These are phyloP conservation scores for Sebastes diaconus DNA, from an alignment of 2,797 vertebrate species.

Conservation along the genomic window DNA sequence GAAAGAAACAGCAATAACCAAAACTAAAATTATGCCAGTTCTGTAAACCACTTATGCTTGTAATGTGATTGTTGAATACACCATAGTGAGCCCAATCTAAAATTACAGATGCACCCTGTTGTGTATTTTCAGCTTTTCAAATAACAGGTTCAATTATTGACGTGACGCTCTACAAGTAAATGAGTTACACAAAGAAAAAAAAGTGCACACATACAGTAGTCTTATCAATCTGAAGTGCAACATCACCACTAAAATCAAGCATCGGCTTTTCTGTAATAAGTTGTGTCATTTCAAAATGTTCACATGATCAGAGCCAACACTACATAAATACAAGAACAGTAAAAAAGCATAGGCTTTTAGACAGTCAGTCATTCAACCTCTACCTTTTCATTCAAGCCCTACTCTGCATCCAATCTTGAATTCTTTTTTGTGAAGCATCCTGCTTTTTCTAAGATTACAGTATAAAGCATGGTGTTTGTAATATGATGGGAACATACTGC, in stretches of 20 bases:
- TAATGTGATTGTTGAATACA: neutral
- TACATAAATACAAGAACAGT: slow-evolving; percentile 25
- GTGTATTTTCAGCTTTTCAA: neutral
- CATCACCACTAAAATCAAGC: neutral
- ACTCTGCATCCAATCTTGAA: slow-evolving; percentile 28
- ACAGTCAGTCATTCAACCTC: slow-evolving; percentile 47
- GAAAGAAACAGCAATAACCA: neutral
- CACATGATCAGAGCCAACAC: slow-evolving; percentile 3
- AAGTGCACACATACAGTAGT: too few relatives aligned
- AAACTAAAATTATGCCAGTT: neutral
- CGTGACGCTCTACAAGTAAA: neutral
- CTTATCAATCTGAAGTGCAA: neutral
- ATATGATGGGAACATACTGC: slow-evolving; percentile 74
- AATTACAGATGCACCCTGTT: neutral
- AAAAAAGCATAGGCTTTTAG: slow-evolving; percentile 27
- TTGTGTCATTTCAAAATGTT: slow-evolving; percentile 32
- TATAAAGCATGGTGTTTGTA: neutral
- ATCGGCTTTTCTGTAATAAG: neutral
- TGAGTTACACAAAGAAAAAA: neutral
- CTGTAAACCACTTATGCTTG: neutral
- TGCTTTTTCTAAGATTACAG: slow-evolving; percentile 17
- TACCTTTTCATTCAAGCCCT: slow-evolving; percentile 63
- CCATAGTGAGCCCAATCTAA: neutral
- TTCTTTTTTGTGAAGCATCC: slow-evolving; percentile 25
- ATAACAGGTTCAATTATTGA: neutral